A percentile compares a stretch with the other conserved stretches of the same genome.
Evolutionary conservation across 2,113 vertebrate genomes (phyloP).

Genomic region (Alouatta palliata): DNA sequence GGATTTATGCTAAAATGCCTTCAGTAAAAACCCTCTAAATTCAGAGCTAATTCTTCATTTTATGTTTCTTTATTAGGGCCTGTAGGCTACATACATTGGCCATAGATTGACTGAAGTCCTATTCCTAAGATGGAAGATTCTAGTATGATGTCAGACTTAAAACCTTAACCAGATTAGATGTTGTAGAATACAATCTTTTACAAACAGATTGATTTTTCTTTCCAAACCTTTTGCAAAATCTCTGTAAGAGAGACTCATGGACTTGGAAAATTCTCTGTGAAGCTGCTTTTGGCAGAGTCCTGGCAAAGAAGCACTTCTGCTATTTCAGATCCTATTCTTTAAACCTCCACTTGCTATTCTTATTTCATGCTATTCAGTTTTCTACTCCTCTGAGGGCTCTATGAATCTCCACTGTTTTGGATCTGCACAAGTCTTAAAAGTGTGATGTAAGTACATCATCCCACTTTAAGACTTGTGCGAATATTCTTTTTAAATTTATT

Average conservation of each 20-base stretch:
- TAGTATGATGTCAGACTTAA: neutral
- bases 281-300: neutral
- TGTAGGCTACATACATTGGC: neutral
- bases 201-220: neutral
- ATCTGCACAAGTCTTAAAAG: neutral
- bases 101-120: neutral
- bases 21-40: slow-evolving; percentile 29
- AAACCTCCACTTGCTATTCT: neutral
- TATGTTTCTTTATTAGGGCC: neutral
- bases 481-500: neutral
- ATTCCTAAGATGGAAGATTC: neutral
- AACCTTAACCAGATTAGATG: neutral
- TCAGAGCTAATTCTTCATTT: neutral
- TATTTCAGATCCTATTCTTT: neutral
- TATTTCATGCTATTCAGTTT: neutral
- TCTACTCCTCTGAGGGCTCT: neutral
- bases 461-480: neutral
- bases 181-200: neutral
- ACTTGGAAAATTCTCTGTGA: neutral
- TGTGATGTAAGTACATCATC: neutral
- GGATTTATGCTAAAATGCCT: slow-evolving; percentile 10
- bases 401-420: neutral
- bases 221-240: neutral
- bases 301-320: neutral
- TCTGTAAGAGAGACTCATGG: neutral